Percentiles rank a stretch among this genome's conserved stretches.
Evolutionary conservation across 2,888 invertebrate species (phyloP).

Genomic region (Strigamia maritima): DNA sequence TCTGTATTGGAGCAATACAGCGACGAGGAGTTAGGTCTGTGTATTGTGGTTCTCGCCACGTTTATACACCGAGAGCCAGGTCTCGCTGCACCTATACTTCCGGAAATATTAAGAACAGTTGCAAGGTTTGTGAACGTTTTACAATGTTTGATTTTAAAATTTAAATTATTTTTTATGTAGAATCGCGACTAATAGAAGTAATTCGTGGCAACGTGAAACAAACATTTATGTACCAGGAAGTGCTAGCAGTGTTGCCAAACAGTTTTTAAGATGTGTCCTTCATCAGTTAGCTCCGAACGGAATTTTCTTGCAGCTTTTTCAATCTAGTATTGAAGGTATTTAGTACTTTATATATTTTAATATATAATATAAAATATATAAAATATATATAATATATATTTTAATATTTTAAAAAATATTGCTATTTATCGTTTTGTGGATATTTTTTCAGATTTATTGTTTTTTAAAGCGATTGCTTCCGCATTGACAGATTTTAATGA

Average conservation of each 20-base stretch:
- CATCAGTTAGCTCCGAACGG: constrained; percentile 97
- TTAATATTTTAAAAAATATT: no score
- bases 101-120: constrained; percentile 83
- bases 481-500: constrained; percentile 94
- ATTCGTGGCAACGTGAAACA: constrained; percentile 85
- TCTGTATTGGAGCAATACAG: constrained; percentile 85
- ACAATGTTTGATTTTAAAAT: no score
- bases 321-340: constrained; percentile 80
- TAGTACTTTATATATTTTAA: no score
- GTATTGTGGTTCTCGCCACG: constrained; percentile 88
- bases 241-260: constrained; percentile 91
- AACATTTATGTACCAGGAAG: constrained; percentile 89
- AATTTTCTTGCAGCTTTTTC: constrained; percentile 92
- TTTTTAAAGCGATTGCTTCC: constrained; percentile 90
- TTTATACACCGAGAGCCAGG: constrained; percentile 95
- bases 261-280: constrained; percentile 91
- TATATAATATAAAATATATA: background rate
- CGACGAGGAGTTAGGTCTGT: constrained; percentile 92
- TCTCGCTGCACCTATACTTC: constrained; percentile 84
- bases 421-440: no score
- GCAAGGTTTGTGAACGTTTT: constrained; percentile 75
- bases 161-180: constrained; percentile 38
- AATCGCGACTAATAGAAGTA: constrained; percentile 68
- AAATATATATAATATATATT: no score
- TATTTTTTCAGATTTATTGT: constrained; percentile 61